phyloP scores from a whole-genome alignment of 2,113 vertebrate genomes.

The Equus przewalskii region DNA sequence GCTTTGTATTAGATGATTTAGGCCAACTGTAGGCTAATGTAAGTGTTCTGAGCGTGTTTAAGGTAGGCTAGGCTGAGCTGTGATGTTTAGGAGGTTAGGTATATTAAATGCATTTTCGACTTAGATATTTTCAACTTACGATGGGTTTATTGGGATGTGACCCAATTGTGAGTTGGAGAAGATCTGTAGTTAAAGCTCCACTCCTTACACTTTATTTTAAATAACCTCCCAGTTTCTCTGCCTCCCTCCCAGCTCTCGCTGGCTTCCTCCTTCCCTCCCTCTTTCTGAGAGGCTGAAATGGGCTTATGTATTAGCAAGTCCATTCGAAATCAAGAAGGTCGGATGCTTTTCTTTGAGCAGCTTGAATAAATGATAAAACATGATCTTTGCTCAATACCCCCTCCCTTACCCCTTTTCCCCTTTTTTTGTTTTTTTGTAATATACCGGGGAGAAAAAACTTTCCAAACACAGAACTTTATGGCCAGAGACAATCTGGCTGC shows the following conservation, averaged over 20 bases:
- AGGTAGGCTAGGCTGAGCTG: no score
- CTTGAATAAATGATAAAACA: conserved; percentile 45
- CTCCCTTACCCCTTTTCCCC: not conserved
- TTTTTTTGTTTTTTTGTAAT: not conserved
- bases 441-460: conserved; percentile 49
- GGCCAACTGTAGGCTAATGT: no score
- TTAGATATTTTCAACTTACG: no score
- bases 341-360: conserved; percentile 22
- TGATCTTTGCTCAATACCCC: not conserved
- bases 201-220: conserved; percentile 15
- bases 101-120: no score
- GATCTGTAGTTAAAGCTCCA: not conserved
- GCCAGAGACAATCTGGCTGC: conserved; percentile 82
- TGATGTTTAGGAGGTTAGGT: no score
- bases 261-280: not conserved
- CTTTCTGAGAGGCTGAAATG: not conserved
- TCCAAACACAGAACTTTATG: conserved; percentile 79
- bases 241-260: not conserved
- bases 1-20: no score
- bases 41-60: no score
- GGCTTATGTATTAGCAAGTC: not conserved
- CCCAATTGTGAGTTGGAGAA: no score
- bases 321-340: not conserved
- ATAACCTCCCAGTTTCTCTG: not conserved
- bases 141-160: no score